Evolutionary conservation across 2,113 vertebrate species (phyloP), one percentile per base, ranked within the genome.

Genomic region (Stictonetta naevosa): DNA sequence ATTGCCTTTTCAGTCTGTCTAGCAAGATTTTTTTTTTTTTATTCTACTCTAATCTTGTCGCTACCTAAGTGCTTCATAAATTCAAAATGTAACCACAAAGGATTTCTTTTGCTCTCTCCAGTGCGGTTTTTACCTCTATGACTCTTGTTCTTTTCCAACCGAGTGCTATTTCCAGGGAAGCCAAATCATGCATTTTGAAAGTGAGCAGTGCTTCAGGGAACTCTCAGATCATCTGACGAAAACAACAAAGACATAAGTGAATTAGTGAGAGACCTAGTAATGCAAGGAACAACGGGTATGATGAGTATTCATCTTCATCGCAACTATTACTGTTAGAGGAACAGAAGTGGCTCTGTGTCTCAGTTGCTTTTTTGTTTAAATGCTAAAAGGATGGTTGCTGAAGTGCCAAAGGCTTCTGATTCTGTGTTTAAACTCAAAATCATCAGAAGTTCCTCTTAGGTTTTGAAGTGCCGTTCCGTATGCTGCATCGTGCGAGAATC

Each of bases 131-230:
- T 75, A 75, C 52, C 93, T 94, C 66, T 63, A 33, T 59, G 83
- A 81, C 60, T 93, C 86, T 46, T 86, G 69, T 53, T 84, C 64
- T 88, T 82, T 97, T 93, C 78, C 81, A 93, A 19, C 73, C 38
- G 69, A 93, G 13, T 90, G 71, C 71, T 83, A 6, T 86, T 93
- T 92, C 62, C 81, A 89, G 60, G 33, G 62, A 95, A 87, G 66
- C 48, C 56, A 71, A 44, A 75, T 92, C 38, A 46, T 91, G 69
- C 17, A 16, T 88, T 95, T 84, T 59, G 88, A 75, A 93, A 36
- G 23, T 31, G 44, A 87, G 40, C 46, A 86, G 63, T 71, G 53
- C 59, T 87, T 88, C 5, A 74, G 8, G 50, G 40, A 92, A 44
- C 59, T 77, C 55, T 90, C 34, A 69, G 50, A n/a, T 55, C 38